Conservation (phyloP, 1,140 invertebrate species). For the Aradophagus sp. region DNA sequence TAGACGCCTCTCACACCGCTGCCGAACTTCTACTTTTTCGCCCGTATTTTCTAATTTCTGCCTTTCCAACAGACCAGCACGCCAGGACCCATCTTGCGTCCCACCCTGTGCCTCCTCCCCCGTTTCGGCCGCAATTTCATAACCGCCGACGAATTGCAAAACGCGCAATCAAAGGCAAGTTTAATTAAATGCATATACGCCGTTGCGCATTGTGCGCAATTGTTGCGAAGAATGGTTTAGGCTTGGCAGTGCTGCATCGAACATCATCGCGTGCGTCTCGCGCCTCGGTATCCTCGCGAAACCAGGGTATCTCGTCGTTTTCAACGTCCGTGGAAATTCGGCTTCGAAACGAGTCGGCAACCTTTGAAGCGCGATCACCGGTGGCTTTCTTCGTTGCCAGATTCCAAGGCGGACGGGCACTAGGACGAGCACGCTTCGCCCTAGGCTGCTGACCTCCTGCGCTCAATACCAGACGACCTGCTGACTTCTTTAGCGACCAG, state of each 20-base stretch:
- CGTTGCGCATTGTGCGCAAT: slow-evolving; percentile 70
- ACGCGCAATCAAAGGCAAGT: slow-evolving; percentile 53
- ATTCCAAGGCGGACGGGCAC: slow-evolving; percentile 38
- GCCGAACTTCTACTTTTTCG: slow-evolving; percentile 3
- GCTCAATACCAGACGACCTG: slow-evolving; percentile 64
- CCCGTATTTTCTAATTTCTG: slow-evolving; percentile 23
- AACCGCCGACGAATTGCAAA: slow-evolving; percentile 17
- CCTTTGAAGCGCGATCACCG: no score
- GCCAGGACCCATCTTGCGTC: neutral
- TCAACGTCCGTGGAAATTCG: slow-evolving; percentile 12
- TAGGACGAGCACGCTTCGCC: slow-evolving; percentile 55
- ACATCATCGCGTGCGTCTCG: slow-evolving; percentile 67
- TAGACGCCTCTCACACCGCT: slow-evolving; percentile 58
- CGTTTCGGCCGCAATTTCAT: slow-evolving; percentile 8
- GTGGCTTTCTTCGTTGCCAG: no score
- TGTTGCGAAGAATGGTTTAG: slow-evolving; percentile 67
- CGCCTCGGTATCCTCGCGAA: neutral
- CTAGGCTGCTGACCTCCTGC: slow-evolving; percentile 66
- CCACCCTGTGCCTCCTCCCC: neutral
- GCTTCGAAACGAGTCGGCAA: no score
- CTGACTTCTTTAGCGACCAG: slow-evolving; percentile 58
- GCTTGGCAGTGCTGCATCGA: slow-evolving; percentile 69
- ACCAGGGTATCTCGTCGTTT: slow-evolving; percentile 6
- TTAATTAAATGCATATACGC: slow-evolving; percentile 70
- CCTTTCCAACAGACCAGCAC: neutral